Base-by-base conservation (phyloP, 2,888 invertebrate species). In the Linnaemya vulpina region DNA sequence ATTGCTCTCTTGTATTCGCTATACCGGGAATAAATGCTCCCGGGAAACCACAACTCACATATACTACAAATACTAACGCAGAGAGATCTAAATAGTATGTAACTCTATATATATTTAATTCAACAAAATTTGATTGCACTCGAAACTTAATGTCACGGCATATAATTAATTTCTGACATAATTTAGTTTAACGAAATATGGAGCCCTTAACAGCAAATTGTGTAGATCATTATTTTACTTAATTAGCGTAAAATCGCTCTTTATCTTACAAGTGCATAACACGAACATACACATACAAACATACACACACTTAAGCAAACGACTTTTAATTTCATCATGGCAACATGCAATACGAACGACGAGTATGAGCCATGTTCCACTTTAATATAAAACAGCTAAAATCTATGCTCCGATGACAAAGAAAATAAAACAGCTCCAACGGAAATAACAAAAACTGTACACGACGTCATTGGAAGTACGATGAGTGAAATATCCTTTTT, bases 181-280 rank as follows among this genome's bases (percentile, higher is more conserved):
- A 63, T 40, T 49, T 53, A 75, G 38, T 62, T 13, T 20, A 49
- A 38, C 38, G 62, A 62, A 63, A 75, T 53, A 53, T 51, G 63
- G 74, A n/a, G n/a, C 53, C 25, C 38, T 25, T 60, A 60, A 49
- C 30, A 67, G 55, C 35, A 67, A 67, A 76, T 58, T 67, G 65
- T 67, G 11, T 67, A 65, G 55, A 75, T 75, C 35, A 75, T 68
- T 75, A 70, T 68, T 70, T 75, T 53, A 46, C 62, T 68, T 75
- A 75, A 75, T 81, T 75, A 81, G 75, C 74, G 74, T 81, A 55
- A 81, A 75, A 68, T 17, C 43, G 43, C 11, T 67, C n/a, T 75
- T 10, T 40, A 22, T 55, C 43, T 58, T 67, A 46, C n/a, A 15
- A 40, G 11, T 25, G 3, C 10, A 25, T 17, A 53, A 51, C 40